These are phyloP conservation scores for Collichthys lucidus DNA, from an alignment of 2,113 vertebrate species.

Conservation along the genomic window DNA sequence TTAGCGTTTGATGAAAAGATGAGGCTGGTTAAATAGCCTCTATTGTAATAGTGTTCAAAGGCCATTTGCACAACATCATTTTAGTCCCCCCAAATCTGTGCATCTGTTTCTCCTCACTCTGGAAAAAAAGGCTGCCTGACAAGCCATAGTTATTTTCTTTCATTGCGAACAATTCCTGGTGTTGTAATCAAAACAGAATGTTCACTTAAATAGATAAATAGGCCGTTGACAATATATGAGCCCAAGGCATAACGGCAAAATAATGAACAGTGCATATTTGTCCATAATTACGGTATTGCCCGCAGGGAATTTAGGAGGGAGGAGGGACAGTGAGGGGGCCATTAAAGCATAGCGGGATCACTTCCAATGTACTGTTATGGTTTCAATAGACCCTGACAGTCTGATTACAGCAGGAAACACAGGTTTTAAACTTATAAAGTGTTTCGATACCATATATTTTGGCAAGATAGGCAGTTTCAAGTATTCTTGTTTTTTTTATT, in stretches of 20 bases:
- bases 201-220: constrained; percentile 71
- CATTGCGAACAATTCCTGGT: constrained; percentile 68
- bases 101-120: constrained; percentile 79
- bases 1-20: constrained; percentile 64
- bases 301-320: constrained; percentile 62
- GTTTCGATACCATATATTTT: constrained; percentile 30
- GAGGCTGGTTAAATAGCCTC: constrained; percentile 68
- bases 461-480: not conserved
- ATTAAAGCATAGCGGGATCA: constrained; percentile 70
- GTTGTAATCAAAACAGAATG: constrained; percentile 79
- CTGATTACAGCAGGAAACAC: constrained; percentile 62
- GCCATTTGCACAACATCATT: constrained; percentile 70
- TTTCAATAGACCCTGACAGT: constrained; percentile 69
- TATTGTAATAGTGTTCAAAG: constrained; percentile 75
- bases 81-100: constrained; percentile 56
- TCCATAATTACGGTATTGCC: constrained; percentile 77
- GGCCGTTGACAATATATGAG: constrained; percentile 62
- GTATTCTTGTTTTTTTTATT: constrained; percentile 12
- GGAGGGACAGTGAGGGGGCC: constrained; percentile 52
- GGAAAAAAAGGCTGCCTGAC: constrained; percentile 49
- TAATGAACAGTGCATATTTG: constrained; percentile 79
- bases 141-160: constrained; percentile 62
- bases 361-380: constrained; percentile 54
- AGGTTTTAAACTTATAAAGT: constrained; percentile 38
- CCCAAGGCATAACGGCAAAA: constrained; percentile 62